Base-by-base conservation (phyloP, 1,140 invertebrate species). In the Micrasema minimum region DNA sequence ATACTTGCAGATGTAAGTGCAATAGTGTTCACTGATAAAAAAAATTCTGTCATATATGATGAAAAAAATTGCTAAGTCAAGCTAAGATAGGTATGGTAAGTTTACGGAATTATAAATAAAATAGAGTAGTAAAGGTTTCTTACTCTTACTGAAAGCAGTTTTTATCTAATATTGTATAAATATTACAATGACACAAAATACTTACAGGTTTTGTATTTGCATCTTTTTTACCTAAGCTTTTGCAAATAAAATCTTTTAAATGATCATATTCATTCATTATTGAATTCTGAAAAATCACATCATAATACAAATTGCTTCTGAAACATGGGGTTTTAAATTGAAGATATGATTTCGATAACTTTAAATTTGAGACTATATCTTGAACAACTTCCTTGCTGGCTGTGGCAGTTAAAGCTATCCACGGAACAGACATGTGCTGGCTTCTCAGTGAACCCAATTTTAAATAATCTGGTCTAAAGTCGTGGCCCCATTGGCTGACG, bases 401-500 rank as follows among this genome's bases (percentile, higher is more conserved):
- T 0, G 98, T 99, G 3, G 98, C 98, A 18, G 98, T 99, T n/a
- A 99, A 80, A 0, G 96, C 96, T 20, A 99, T 87, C 86, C 90
- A 95, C 18, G 92, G 90, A 38, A 96, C 87, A 50, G 85, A 82
- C 46, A 87, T 88, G 80, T 91, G 92, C 75, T 87, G 88, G 59
- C 86, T 81, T 72, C 93, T 84, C 9, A 98, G 80, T 14, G 87
- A 77, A 7, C 93, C 94, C 2, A 99, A 81, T 81, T 93, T 96
- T 2, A 98, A 86, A 81, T 99, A 99, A 81, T 98, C 94, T 0
- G 94, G 94, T 23, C 97, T 85, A 81, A 99, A 99, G 82, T 99
- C 96, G 83, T 99, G 97, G 0, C 97, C 97, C 96, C 96, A 99
- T 77, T 98, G 92, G 78, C 94, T 97, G 0, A 99, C 96, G 86